Conservation (phyloP, 1,140 invertebrate species). For the Phymorhynchus buccinoides region DNA sequence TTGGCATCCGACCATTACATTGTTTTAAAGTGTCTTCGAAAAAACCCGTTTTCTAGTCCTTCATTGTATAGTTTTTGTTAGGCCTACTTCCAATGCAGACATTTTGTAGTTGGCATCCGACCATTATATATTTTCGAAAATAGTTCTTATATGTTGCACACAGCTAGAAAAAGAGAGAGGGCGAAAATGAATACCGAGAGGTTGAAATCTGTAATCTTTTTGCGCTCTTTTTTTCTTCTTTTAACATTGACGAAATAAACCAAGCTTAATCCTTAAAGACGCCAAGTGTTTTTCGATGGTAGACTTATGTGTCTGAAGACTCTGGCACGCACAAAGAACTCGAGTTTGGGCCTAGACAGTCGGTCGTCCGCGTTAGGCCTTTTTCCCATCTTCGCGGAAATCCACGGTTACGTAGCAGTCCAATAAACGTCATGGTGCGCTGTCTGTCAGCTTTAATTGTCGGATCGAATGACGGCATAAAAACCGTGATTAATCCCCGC, state of each 20-base stretch:
- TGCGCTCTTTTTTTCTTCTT: background rate
- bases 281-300: background rate
- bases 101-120: too few species aligned
- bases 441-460: background rate
- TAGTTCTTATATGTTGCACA: too few species aligned
- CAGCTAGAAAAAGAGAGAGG: too few species aligned
- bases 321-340: too few species aligned
- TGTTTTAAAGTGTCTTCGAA: too few species aligned
- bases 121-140: too few species aligned
- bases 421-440: background rate
- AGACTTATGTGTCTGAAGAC: background rate
- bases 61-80: too few species aligned
- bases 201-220: too few species aligned
- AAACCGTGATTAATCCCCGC: background rate
- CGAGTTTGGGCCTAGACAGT: background rate
- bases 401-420: background rate
- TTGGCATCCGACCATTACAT: too few species aligned
- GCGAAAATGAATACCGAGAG: too few species aligned
- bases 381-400: background rate
- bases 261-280: background rate
- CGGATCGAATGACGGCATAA: background rate
- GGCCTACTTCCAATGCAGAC: too few species aligned
- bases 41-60: too few species aligned
- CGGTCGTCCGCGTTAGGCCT: background rate
- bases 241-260: background rate